Conservation (phyloP, 2,113 vertebrate species). For the Grus americana region DNA sequence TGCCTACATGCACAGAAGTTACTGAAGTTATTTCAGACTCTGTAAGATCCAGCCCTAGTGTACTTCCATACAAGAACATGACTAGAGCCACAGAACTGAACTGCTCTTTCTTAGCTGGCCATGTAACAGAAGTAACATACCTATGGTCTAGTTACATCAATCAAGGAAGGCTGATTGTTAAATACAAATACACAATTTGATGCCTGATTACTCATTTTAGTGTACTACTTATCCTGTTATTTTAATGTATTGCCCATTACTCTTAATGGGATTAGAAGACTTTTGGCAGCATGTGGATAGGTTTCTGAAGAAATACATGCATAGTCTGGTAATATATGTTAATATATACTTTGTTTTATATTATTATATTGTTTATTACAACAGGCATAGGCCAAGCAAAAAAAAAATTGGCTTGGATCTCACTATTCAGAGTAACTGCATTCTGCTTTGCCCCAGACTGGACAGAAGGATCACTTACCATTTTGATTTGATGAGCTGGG, state of each 20-base stretch:
- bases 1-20: not conserved
- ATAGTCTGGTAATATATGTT: not conserved
- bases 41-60: not conserved
- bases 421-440: not conserved
- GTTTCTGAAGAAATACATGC: not conserved
- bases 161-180: not conserved
- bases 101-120: not conserved
- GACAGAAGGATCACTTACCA: not conserved
- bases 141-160: not conserved
- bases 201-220: not conserved
- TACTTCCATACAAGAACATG: not conserved
- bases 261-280: not conserved
- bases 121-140: accelerated
- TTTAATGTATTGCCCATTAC: not conserved
- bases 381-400: not conserved
- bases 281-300: not conserved
- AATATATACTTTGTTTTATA: not conserved
- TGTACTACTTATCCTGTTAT: not conserved
- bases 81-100: not conserved
- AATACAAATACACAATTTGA: not conserved
- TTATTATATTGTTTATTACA: not conserved
- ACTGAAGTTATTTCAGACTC: not conserved
- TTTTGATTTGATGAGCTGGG: not conserved
- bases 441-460: not conserved
- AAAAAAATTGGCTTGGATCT: not conserved